These are phyloP conservation scores for Platanista minor DNA, from an alignment of 2,113 vertebrate genomes.

Conservation along the genomic window DNA sequence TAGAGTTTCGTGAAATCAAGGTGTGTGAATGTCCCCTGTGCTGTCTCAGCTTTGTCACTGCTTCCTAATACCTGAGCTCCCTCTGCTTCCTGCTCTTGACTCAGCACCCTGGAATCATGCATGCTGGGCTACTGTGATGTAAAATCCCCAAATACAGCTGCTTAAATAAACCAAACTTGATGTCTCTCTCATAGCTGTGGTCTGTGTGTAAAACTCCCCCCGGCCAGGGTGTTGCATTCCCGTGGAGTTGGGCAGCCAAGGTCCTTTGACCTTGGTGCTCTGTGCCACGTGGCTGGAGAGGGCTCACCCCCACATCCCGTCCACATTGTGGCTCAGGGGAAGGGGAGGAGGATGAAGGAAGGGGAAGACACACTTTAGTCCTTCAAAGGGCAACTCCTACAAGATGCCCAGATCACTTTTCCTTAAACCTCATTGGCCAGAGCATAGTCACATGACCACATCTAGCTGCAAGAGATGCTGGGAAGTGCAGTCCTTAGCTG, in stretches of 20 bases:
- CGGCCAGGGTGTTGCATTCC: fast-evolving
- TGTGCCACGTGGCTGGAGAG: not conserved
- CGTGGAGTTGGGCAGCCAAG: not conserved
- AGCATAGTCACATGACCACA: fast-evolving
- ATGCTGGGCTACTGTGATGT: too few relatives aligned
- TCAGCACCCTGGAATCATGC: too few relatives aligned
- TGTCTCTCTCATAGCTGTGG: fast-evolving
- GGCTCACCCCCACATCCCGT: not conserved
- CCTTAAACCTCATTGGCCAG: not conserved
- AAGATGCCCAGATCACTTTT: not conserved
- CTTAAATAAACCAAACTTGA: not conserved
- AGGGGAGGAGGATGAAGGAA: not conserved
- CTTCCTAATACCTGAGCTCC: too few relatives aligned
- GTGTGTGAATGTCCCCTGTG: too few relatives aligned
- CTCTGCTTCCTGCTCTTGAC: too few relatives aligned
- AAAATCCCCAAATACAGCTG: not conserved
- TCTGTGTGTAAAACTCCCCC: not conserved
- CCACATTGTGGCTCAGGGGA: not conserved
- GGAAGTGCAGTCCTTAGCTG: not conserved
- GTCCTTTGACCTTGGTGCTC: not conserved
- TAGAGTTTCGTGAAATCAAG: too few relatives aligned
- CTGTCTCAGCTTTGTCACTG: too few relatives aligned
- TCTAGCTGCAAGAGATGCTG: not conserved
- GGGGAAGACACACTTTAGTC: not conserved
- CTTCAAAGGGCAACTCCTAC: not conserved